Base-by-base conservation (phyloP, 2,113 vertebrate genomes). In the Pterocles orientalis region DNA sequence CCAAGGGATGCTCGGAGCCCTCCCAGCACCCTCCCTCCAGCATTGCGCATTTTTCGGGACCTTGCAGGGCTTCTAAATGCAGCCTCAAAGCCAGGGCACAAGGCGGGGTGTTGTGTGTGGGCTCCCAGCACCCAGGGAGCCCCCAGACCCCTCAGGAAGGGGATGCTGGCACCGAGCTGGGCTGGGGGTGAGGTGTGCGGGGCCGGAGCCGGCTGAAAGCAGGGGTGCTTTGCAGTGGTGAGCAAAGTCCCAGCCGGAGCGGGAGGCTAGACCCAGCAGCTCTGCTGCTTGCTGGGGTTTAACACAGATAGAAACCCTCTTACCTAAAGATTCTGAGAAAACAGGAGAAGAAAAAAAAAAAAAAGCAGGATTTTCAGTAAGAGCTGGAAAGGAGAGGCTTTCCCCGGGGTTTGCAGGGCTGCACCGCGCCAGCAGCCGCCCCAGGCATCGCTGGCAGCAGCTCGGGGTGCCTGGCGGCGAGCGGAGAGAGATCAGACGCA, bases 371-470 rank as follows among this genome's bases (percentile, higher is more conserved):
- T 90, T 93, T 83, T 48, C 50, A 47, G 45, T 48, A 14, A 58
- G 75, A 72, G 66, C 82, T 69, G 58, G 5, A 36, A 57, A 71
- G 79, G 60, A 41, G 45, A 70, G 48, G 10, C 34, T 62, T 70
- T 3, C 4, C 61, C 2, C 2, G 2, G 2, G 2, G 68, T 50
- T 53, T 1, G 7, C 33, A 21, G 83, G 66, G 50, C 76, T 81
- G 77, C 3, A 51, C 13, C 1, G n/a, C 2, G 31, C 31, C 51
- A 39, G 5, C 77, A 86, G 95, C 82, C 0, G 33, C 93, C 79
- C 61, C 68, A 47, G 93, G 93, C 95, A 29, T 47, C 0, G 7
- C 93, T 91, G 85, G 57, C 88, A 96, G 93, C 92, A 82, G 90
- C 82, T 78, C 7, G 2, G 91, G 76, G 28, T 3, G n/a, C 88